Conservation (phyloP, 2,797 vertebrate genomes). For the Anisognathus igniventris region DNA sequence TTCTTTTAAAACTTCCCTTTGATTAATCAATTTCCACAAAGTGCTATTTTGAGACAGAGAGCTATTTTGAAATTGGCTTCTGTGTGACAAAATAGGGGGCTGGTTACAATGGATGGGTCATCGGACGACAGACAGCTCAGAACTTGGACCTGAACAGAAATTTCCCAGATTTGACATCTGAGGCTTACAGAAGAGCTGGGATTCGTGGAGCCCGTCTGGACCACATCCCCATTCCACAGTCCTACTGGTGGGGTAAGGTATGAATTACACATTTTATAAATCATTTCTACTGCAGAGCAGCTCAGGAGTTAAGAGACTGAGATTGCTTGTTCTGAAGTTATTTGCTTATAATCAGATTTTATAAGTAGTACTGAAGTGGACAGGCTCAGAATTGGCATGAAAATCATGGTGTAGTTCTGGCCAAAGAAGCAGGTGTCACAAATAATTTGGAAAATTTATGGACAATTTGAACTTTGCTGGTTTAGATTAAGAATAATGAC, state of each 20-base stretch:
- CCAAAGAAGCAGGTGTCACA: neutral
- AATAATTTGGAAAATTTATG: neutral
- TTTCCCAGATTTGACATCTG: constrained; percentile 92
- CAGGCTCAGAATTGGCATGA: neutral
- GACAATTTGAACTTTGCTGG: neutral
- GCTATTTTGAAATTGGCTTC: neutral
- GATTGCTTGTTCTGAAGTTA: neutral
- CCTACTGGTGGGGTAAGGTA: constrained; percentile 96
- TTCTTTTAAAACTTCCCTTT: neutral
- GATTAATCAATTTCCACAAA: neutral
- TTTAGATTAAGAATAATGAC: neutral
- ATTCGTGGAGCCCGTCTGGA: constrained; percentile 80
- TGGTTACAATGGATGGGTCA: constrained; percentile 90
- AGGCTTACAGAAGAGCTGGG: constrained; percentile 84
- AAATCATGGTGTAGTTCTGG: neutral
- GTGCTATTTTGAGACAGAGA: neutral
- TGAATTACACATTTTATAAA: constrained; percentile 52
- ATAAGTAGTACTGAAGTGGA: neutral
- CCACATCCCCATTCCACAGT: constrained; percentile 90
- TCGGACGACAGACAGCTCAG: constrained; percentile 88
- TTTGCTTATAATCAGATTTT: neutral
- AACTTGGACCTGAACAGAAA: constrained; percentile 95
- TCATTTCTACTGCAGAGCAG: neutral
- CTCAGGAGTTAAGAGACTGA: neutral
- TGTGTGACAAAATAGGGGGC: constrained; percentile 78